A percentile compares a stretch with the other conserved stretches of the same genome.
Conservation (phyloP, 2,888 invertebrate genomes). For the Deilephila porcellus region DNA sequence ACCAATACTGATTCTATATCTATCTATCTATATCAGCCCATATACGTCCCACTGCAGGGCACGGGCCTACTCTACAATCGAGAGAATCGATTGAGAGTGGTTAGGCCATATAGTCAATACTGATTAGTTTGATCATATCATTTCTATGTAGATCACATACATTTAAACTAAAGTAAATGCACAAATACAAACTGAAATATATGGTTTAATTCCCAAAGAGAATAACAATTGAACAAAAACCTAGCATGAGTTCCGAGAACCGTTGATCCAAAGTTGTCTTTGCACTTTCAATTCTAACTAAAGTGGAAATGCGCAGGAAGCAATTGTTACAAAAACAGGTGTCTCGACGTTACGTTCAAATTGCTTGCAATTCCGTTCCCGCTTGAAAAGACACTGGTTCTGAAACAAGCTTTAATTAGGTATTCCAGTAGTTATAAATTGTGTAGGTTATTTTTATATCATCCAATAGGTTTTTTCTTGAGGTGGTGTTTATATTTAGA, state of each 20-base stretch:
- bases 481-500: too few species aligned
- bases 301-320: conserved; percentile 8
- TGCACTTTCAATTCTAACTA: conserved; percentile 10
- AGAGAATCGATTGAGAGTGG: too few species aligned
- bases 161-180: too few species aligned
- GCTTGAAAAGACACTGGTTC: not conserved
- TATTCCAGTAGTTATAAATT: not conserved
- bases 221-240: not conserved
- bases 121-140: too few species aligned
- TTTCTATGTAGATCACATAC: too few species aligned
- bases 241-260: not conserved
- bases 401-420: conserved; percentile 4
- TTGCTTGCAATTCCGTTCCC: conserved; percentile 2
- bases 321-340: conserved; percentile 12
- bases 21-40: too few species aligned
- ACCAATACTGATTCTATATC: too few species aligned
- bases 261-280: conserved; percentile 6
- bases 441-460: not conserved
- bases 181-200: not conserved
- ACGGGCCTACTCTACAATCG: too few species aligned
- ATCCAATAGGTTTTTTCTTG: not conserved
- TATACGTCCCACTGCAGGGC: too few species aligned
- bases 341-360: conserved; percentile 7
- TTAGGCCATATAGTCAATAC: too few species aligned
- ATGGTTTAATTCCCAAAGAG: not conserved